Percentiles rank a stretch among this genome's conserved stretches.
These are phyloP conservation scores for Andrena bicolor DNA, from an alignment of 2,888 invertebrate genomes.

Conservation along the genomic window DNA sequence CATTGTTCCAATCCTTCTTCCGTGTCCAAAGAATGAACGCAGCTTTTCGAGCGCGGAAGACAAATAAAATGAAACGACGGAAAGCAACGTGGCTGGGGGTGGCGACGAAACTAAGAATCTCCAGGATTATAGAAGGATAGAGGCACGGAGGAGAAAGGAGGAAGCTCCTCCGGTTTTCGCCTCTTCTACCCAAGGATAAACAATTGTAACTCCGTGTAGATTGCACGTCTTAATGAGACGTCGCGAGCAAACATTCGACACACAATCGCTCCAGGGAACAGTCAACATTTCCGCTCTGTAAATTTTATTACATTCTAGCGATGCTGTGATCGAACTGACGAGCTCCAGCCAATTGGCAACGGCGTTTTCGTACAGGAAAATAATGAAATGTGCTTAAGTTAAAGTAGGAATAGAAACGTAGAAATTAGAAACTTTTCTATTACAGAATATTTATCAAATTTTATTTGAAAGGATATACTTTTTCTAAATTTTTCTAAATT, in stretches of 20 bases:
- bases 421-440: no score
- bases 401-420: no score
- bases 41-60: conserved; percentile 39
- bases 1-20: conserved; percentile 62
- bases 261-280: neutral
- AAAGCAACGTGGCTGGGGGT: neutral
- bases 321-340: no score
- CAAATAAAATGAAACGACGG: conserved; percentile 52
- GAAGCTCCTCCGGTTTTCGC: conserved; percentile 15
- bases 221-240: conserved; percentile 33
- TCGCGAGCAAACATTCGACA: conserved; percentile 14
- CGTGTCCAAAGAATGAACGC: conserved; percentile 47
- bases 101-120: conserved; percentile 43
- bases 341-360: no score
- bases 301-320: conserved; percentile 9
- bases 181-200: conserved; percentile 20
- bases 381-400: no score
- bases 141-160: neutral
- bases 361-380: no score
- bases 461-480: no score
- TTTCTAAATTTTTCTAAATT: no score
- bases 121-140: conserved; percentile 41
- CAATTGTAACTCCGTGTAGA: conserved; percentile 22
- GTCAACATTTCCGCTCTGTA: conserved; percentile 10
- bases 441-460: no score